phyloP scores from a whole-genome alignment of 2,797 vertebrate species.

The Chiloscyllium punctatum region DNA sequence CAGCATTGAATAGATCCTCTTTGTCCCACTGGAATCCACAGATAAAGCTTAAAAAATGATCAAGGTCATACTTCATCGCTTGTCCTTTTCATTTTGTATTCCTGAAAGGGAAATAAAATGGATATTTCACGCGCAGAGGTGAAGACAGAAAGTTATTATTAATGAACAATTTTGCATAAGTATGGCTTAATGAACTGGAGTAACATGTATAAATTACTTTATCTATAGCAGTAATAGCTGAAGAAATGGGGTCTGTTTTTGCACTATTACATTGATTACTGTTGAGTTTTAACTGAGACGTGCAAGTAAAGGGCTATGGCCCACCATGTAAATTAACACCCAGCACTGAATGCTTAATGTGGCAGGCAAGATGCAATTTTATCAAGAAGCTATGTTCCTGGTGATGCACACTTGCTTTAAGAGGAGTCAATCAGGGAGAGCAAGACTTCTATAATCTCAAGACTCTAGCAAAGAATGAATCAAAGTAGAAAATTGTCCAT shows the following conservation, averaged over 20 bases:
- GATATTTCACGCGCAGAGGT: neutral
- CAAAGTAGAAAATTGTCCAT: neutral
- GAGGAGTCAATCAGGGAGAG: neutral
- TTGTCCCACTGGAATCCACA: neutral
- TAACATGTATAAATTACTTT: neutral
- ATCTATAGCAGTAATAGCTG: neutral
- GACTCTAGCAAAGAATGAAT: neutral
- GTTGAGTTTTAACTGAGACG: neutral
- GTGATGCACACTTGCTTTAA: neutral
- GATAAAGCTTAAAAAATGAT: neutral
- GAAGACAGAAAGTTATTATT: neutral
- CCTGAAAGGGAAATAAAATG: constrained; percentile 23
- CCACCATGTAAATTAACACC: neutral
- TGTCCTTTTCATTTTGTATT: constrained; percentile 21
- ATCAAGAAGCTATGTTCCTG: neutral
- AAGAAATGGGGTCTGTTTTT: neutral
- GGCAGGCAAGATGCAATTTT: neutral
- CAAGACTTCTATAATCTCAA: neutral
- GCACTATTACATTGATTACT: neutral
- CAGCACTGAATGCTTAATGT: neutral
- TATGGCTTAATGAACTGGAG: neutral
- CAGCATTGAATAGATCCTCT: neutral
- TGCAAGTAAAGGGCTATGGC: neutral
- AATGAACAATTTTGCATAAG: neutral
- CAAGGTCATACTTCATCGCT: neutral